These are phyloP conservation scores for Microcaecilia unicolor DNA, from an alignment of 2,797 vertebrate genomes.

Conservation along the genomic window DNA sequence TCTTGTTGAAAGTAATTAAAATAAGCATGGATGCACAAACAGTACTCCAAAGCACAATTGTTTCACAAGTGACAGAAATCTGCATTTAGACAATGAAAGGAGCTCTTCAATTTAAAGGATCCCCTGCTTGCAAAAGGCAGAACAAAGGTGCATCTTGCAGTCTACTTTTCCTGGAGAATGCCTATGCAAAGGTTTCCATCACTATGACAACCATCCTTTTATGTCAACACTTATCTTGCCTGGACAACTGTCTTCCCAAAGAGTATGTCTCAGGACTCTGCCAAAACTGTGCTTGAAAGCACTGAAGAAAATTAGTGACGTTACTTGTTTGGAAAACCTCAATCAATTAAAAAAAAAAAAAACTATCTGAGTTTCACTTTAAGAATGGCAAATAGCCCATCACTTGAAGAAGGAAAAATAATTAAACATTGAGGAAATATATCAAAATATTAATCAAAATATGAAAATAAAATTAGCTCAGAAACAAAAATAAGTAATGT, in stretches of 20 bases:
- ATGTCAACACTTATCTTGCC: conserved; percentile 44
- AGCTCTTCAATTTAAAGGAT: conserved; percentile 49
- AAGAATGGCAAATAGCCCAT: conserved; percentile 4
- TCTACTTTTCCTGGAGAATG: conserved; percentile 46
- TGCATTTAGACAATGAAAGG: conserved; percentile 55
- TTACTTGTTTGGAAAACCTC: conserved; percentile 34
- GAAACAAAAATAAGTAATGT: too few species aligned
- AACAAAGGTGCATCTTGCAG: conserved; percentile 51
- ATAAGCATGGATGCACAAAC: conserved; percentile 49
- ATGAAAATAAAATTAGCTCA: too few species aligned
- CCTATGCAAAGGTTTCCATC: conserved; percentile 45
- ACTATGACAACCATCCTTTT: conserved; percentile 56
- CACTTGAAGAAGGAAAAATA: conserved; percentile 4
- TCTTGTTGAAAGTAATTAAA: conserved; percentile 52
- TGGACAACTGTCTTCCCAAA: conserved; percentile 48
- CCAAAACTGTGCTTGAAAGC: conserved; percentile 42
- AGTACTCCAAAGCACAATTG: conserved; percentile 38
- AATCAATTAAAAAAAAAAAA: conserved; percentile 18
- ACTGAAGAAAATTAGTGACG: conserved; percentile 34
- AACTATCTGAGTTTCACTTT: conserved; percentile 14
- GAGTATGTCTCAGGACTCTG: conserved; percentile 39
- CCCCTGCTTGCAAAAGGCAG: conserved; percentile 43
- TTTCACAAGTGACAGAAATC: conserved; percentile 54
- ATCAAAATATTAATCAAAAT: too few species aligned
- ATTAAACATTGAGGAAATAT: too few species aligned